A percentile compares a stretch with the other conserved stretches of the same genome.
These are phyloP conservation scores for Drosophila tristis DNA, from an alignment of 1,140 invertebrate species.

Conservation along the genomic window DNA sequence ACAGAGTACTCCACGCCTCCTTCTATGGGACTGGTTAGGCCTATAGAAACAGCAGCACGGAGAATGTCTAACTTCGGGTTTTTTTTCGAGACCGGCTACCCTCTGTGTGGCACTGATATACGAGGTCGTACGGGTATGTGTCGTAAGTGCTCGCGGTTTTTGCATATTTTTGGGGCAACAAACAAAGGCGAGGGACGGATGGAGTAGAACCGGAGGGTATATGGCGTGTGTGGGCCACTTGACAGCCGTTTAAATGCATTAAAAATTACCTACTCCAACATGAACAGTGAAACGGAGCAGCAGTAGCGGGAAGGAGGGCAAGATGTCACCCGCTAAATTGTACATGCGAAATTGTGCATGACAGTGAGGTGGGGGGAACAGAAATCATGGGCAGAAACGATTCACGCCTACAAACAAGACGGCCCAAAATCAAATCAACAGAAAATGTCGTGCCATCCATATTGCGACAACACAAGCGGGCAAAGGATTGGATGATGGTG, in stretches of 20 bases:
- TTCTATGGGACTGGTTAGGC: constrained; percentile 25
- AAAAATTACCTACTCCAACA: constrained; percentile 65
- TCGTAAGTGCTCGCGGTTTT: constrained; percentile 48
- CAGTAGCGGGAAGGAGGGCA: too few species aligned
- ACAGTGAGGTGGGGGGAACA: too few species aligned
- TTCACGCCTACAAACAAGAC: too few species aligned
- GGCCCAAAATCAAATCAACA: too few species aligned
- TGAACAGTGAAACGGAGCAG: constrained; percentile 9
- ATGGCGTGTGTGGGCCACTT: constrained; percentile 64
- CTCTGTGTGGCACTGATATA: too few species aligned
- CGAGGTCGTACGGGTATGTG: background rate
- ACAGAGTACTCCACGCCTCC: background rate
- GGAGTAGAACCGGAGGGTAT: constrained; percentile 8
- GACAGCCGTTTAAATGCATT: constrained; percentile 79
- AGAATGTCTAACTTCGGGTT: constrained; percentile 65
- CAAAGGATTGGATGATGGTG: too few species aligned
- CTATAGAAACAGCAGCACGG: constrained; percentile 19
- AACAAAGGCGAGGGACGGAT: constrained; percentile 27
- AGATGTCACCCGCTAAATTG: too few species aligned
- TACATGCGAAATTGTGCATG: too few species aligned
- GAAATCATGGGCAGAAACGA: too few species aligned
- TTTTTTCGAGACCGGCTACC: constrained; percentile 11
- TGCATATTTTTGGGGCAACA: constrained; percentile 56
- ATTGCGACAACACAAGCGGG: too few species aligned
- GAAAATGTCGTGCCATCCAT: too few species aligned